Percentiles rank a stretch among this genome's conserved stretches.
Conservation (phyloP, 1,140 invertebrate species). For the Calosoma granatense region DNA sequence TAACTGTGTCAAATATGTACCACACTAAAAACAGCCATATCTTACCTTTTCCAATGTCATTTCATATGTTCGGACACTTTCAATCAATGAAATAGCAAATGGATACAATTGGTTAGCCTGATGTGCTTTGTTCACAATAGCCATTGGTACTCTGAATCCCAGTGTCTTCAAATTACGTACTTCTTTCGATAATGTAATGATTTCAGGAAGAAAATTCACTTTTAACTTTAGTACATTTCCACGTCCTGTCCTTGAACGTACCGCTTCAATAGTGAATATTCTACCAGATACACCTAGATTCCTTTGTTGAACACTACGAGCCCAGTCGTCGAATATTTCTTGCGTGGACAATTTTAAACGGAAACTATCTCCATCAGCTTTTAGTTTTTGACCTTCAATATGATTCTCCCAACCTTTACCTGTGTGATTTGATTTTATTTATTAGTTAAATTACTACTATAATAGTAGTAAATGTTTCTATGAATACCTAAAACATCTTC, state of each 20-base stretch:
- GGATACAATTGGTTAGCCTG: constrained; percentile 98
- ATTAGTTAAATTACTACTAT: too few relatives aligned
- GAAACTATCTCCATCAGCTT: constrained; percentile 96
- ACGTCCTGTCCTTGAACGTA: constrained; percentile 69
- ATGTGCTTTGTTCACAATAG: constrained; percentile 98
- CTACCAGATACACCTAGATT: constrained; percentile 87
- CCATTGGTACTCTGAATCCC: constrained; percentile 92
- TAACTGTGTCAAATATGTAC: too few relatives aligned
- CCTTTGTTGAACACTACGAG: constrained; percentile 86
- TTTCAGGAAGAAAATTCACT: constrained; percentile 97
- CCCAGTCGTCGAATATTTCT: constrained; percentile 97
- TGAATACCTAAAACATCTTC: constrained; percentile 86
- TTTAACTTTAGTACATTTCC: constrained; percentile 84
- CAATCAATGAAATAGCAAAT: constrained; percentile 96
- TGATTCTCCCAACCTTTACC: constrained; percentile 98
- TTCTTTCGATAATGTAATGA: constrained; percentile 97
- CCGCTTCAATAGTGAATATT: constrained; percentile 90
- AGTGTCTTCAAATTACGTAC: constrained; percentile 94
- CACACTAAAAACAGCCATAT: too few relatives aligned
- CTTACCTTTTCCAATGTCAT: constrained; percentile 90
- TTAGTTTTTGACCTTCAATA: constrained; percentile 96
- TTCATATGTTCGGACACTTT: constrained; percentile 95
- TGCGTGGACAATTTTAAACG: constrained; percentile 89
- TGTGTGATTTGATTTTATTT: constrained; percentile 23
- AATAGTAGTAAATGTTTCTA: too few relatives aligned